Evolutionary conservation across 2,113 vertebrate species (phyloP).

Genomic region (Cromileptes altivelis): DNA sequence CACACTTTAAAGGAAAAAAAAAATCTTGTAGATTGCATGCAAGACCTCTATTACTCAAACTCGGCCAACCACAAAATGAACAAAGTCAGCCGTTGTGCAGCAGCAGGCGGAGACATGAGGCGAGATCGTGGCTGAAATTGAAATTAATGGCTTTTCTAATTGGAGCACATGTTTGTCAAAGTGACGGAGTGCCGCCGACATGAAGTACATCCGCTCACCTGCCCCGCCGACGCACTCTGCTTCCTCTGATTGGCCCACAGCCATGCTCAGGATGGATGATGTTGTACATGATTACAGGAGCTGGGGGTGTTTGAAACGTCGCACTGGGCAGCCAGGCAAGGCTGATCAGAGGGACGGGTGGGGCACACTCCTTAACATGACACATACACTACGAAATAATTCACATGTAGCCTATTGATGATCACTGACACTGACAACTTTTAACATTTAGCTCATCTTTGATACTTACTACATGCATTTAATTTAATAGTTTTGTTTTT

Average conservation of each 20-base stretch:
- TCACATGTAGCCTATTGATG: background rate
- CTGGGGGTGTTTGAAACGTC: constrained; percentile 1
- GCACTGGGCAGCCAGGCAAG: background rate
- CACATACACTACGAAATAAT: background rate
- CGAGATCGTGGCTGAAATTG: constrained; percentile 59
- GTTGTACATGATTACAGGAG: constrained; percentile 4
- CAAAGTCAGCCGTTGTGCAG: constrained; percentile 63
- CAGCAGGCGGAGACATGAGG: constrained; percentile 49
- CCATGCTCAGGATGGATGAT: constrained; percentile 25
- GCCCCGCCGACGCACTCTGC: constrained; percentile 10
- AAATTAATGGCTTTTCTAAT: constrained; percentile 80
- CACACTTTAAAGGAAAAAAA: constrained; percentile 8
- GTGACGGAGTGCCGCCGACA: constrained; percentile 62
- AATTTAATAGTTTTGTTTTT: background rate
- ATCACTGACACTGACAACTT: too few species aligned
- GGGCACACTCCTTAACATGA: background rate
- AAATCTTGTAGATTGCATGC: constrained; percentile 53
- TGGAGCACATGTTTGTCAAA: constrained; percentile 76
- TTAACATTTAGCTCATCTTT: background rate
- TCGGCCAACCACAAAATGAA: constrained; percentile 78
- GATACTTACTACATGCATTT: background rate
- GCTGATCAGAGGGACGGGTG: background rate
- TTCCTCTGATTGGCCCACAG: constrained; percentile 45
- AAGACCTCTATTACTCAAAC: constrained; percentile 76
- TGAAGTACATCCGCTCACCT: constrained; percentile 60